Conservation (phyloP, 2,888 invertebrate genomes). For the Ceratothoa steindachneri region DNA sequence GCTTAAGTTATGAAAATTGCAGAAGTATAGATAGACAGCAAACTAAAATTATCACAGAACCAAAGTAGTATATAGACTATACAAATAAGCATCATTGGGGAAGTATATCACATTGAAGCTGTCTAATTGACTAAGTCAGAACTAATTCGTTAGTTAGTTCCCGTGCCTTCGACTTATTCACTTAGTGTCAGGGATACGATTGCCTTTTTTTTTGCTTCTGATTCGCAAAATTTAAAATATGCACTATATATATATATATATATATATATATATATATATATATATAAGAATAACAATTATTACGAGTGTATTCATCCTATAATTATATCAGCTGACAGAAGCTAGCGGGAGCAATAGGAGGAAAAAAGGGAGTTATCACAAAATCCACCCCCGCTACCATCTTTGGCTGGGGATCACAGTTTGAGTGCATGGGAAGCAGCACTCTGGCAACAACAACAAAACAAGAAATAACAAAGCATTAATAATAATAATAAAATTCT, state of each 20-base stretch:
- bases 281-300: not conserved
- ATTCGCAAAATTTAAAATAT: not conserved
- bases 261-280: slow-evolving; percentile 22
- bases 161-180: not conserved
- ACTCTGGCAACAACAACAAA: slow-evolving; percentile 41
- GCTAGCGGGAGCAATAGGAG: slow-evolving; percentile 9
- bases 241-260: slow-evolving; percentile 13
- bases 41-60: slow-evolving; percentile 13
- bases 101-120: slow-evolving; percentile 9
- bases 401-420: slow-evolving; percentile 47
- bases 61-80: slow-evolving; percentile 11
- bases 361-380: slow-evolving; percentile 2
- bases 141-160: not conserved
- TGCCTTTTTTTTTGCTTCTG: not conserved
- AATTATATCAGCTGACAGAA: slow-evolving; percentile 13
- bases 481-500: too few relatives aligned
- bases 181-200: not conserved
- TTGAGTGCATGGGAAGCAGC: slow-evolving; percentile 19
- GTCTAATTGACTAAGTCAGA: slow-evolving; percentile 6
- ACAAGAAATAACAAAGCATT: slow-evolving; percentile 43
- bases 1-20: slow-evolving; percentile 13
- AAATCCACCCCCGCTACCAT: slow-evolving; percentile 25
- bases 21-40: too few relatives aligned
- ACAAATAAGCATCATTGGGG: slow-evolving; percentile 12
- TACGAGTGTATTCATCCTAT: slow-evolving; percentile 9